A percentile compares a stretch with the other conserved stretches of the same genome.
These are phyloP conservation scores for Pseudomyrmex dendroicus DNA, from an alignment of 1,140 invertebrate species.

Conservation along the genomic window DNA sequence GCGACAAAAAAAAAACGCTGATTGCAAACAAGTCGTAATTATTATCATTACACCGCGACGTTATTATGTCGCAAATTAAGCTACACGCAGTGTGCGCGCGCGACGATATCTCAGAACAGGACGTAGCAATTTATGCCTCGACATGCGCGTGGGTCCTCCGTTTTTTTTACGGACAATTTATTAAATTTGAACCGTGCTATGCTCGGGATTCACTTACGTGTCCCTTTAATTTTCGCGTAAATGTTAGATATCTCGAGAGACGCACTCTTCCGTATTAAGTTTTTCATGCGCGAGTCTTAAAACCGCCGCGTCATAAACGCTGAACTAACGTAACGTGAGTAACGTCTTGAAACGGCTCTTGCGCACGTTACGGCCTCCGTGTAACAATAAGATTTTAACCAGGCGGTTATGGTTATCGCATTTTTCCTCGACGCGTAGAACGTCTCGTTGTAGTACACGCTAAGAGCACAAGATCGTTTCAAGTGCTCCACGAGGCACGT, in stretches of 20 bases:
- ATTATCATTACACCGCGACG: too few relatives aligned
- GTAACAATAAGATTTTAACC: constrained; percentile 58
- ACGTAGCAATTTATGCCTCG: neutral
- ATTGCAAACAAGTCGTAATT: too few relatives aligned
- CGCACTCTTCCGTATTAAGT: too few relatives aligned
- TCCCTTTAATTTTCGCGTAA: too few relatives aligned
- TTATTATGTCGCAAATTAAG: too few relatives aligned
- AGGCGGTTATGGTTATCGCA: constrained; percentile 38
- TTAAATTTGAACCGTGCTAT: neutral
- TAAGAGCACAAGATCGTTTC: constrained; percentile 58
- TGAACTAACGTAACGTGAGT: constrained; percentile 3
- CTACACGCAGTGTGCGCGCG: too few relatives aligned
- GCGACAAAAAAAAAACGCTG: neutral
- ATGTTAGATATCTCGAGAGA: too few relatives aligned
- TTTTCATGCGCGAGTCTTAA: too few relatives aligned
- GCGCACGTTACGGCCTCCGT: neutral
- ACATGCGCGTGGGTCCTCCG: too few relatives aligned
- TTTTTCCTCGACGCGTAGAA: constrained; percentile 20
- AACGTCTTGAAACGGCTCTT: neutral
- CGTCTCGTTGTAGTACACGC: constrained; percentile 36
- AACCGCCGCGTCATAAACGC: neutral
- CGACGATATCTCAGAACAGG: too few relatives aligned
- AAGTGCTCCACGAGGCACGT: constrained; percentile 49
- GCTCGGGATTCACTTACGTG: neutral
- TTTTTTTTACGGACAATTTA: too few relatives aligned